Conservation (phyloP, 2,888 invertebrate genomes). For the Pollenia griseotomentosa region DNA sequence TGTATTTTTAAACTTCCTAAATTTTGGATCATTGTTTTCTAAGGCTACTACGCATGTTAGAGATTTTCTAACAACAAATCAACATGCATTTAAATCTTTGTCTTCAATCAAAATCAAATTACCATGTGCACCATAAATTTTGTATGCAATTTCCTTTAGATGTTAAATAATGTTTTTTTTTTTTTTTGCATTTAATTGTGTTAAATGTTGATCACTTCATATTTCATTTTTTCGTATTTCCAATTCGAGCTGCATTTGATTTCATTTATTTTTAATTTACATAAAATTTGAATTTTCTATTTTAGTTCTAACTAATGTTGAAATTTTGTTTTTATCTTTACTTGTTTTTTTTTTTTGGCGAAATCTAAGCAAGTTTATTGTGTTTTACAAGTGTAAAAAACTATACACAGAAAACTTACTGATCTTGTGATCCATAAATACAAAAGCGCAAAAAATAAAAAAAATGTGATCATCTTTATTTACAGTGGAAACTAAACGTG, state of each 20-base stretch:
- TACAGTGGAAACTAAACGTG: no score
- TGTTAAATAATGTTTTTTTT: constrained; percentile 50
- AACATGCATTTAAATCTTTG: constrained; percentile 60
- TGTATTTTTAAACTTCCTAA: neutral
- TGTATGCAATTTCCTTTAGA: constrained; percentile 61
- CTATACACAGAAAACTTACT: no score
- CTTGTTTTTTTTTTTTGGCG: neutral
- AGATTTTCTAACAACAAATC: constrained; percentile 21
- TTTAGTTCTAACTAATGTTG: constrained; percentile 29
- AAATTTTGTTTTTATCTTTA: no score
- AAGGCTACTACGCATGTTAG: constrained; percentile 51
- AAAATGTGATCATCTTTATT: no score
- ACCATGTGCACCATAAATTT: constrained; percentile 63
- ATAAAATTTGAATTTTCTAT: constrained; percentile 62
- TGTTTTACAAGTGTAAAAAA: constrained; percentile 56
- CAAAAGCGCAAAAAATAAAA: no score
- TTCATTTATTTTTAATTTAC: constrained; percentile 39
- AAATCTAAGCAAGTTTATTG: constrained; percentile 3
- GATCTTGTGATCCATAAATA: no score
- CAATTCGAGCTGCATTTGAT: constrained; percentile 29
- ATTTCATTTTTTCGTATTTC: neutral
- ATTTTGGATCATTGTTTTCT: neutral
- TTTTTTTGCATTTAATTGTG: constrained; percentile 29
- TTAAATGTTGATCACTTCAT: constrained; percentile 39
- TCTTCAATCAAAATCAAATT: constrained; percentile 41